Percentiles rank a stretch among this genome's conserved stretches.
Evolutionary conservation across 1,140 invertebrate genomes (phyloP).

Genomic region (Formica exsecta): DNA sequence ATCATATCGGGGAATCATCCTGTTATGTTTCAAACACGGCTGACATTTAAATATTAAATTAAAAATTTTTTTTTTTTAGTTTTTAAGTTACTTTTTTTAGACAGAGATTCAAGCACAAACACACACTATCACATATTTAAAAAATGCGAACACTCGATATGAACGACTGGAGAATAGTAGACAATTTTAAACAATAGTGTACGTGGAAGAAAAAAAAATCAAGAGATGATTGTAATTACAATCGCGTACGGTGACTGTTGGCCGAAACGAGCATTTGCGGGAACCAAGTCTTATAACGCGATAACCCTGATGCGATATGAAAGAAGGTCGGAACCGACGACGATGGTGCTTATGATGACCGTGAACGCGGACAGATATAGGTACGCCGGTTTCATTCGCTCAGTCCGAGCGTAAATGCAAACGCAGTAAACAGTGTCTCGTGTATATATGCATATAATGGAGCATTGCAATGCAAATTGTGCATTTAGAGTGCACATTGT

Average conservation of each 20-base stretch:
- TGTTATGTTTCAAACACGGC: neutral
- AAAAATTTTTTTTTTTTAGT: neutral
- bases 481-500: slow-evolving; percentile 35
- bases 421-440: slow-evolving; percentile 46
- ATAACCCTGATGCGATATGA: slow-evolving; percentile 79
- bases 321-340: slow-evolving; percentile 61
- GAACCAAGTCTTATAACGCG: slow-evolving; percentile 32
- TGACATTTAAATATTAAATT: neutral
- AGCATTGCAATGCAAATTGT: slow-evolving; percentile 40
- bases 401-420: neutral
- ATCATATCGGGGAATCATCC: slow-evolving; percentile 82
- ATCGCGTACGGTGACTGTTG: slow-evolving; percentile 28
- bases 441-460: slow-evolving; percentile 10
- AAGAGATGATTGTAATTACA: neutral
- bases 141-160: neutral
- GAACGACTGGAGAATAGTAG: neutral
- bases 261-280: neutral
- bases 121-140: neutral
- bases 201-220: neutral
- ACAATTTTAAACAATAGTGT: neutral
- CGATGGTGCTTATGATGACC: slow-evolving; percentile 43
- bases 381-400: slow-evolving; percentile 27
- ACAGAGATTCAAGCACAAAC: neutral
- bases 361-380: slow-evolving; percentile 20
- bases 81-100: neutral